phyloP scores from a whole-genome alignment of 2,797 vertebrate species.

The Pipistrellus pygmaeus region DNA sequence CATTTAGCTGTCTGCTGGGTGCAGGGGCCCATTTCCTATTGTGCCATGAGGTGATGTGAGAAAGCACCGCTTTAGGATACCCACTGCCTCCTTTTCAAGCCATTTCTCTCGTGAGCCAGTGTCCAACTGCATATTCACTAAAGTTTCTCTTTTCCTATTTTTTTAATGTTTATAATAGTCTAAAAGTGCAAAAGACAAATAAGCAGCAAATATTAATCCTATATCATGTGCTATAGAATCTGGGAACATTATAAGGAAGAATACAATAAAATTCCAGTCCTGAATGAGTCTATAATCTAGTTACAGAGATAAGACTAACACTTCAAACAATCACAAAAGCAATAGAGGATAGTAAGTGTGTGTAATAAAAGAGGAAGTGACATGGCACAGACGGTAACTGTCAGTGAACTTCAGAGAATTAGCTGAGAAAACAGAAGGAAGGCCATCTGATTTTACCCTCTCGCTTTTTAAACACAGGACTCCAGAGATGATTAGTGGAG shows the following conservation, averaged over 20 bases:
- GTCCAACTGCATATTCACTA: background rate
- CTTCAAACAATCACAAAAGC: conserved; percentile 28
- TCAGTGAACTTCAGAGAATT: background rate
- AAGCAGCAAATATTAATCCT: background rate
- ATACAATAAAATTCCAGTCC: conserved; percentile 3
- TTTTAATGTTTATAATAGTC: background rate
- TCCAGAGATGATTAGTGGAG: background rate
- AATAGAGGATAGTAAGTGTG: conserved; percentile 18
- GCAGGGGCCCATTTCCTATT: background rate
- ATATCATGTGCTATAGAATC: background rate
- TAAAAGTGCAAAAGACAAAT: conserved; percentile 32
- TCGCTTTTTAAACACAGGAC: background rate
- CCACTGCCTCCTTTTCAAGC: background rate
- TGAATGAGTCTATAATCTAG: conserved; percentile 35
- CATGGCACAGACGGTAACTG: background rate
- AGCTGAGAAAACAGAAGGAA: background rate
- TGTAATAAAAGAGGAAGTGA: conserved; percentile 25
- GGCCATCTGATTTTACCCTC: background rate
- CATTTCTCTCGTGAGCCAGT: background rate
- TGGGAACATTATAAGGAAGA: background rate
- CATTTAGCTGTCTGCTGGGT: background rate
- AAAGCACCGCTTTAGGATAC: background rate
- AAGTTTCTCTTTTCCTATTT: background rate
- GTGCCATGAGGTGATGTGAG: background rate
- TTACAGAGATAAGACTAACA: conserved; percentile 30